phyloP scores from a whole-genome alignment of 1,140 invertebrate species.

The Catajapyx aquilonaris region DNA sequence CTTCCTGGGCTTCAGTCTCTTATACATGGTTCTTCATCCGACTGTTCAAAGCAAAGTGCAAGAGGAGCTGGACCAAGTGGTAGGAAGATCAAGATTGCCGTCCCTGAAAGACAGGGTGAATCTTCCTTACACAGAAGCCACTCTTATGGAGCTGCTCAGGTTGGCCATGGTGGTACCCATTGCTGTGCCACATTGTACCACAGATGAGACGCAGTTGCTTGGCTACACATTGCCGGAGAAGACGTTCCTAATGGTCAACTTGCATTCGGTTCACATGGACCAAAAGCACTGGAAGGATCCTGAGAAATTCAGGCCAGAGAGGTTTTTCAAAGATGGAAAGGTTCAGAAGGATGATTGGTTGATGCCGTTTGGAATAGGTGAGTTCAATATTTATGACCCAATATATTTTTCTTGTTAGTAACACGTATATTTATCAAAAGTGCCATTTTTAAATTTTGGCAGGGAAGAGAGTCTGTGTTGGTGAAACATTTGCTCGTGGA shows the following conservation, averaged over 20 bases:
- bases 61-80: slow-evolving; percentile 51
- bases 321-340: slow-evolving; percentile 32
- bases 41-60: slow-evolving; percentile 56
- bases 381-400: too few species aligned
- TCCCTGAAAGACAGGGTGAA: slow-evolving; percentile 39
- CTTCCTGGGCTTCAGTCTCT: slow-evolving; percentile 49
- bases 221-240: slow-evolving; percentile 25
- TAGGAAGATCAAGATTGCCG: slow-evolving; percentile 42
- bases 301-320: slow-evolving; percentile 42
- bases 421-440: too few species aligned
- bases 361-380: slow-evolving; percentile 45
- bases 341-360: slow-evolving; percentile 28
- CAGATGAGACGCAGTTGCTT: too few species aligned
- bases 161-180: slow-evolving; percentile 65
- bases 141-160: slow-evolving; percentile 61
- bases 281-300: slow-evolving; percentile 39
- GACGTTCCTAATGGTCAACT: slow-evolving; percentile 49
- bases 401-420: too few species aligned
- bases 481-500: too few species aligned
- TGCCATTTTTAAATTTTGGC: too few species aligned
- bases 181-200: too few species aligned
- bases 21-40: slow-evolving; percentile 53
- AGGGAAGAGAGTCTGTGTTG: too few species aligned
- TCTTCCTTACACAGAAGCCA: slow-evolving; percentile 69
- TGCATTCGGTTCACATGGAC: slow-evolving; percentile 39